These are phyloP conservation scores for Pedionomus torquatus DNA, from an alignment of 2,113 vertebrate genomes.

Conservation along the genomic window DNA sequence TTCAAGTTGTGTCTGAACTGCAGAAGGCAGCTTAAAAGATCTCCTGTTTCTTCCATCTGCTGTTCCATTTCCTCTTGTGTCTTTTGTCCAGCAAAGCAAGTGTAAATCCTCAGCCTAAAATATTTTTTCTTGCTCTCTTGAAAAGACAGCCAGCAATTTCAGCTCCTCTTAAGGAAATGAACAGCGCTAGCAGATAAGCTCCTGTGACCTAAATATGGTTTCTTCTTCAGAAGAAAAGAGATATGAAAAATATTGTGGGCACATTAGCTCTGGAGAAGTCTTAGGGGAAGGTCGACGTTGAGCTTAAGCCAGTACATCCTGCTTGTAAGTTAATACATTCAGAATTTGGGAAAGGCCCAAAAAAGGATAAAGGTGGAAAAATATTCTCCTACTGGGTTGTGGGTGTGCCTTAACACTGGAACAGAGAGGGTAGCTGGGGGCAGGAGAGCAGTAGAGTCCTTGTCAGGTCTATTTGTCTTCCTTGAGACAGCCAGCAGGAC, in stretches of 20 bases:
- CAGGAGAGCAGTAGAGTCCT: not conserved
- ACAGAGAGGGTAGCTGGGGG: not conserved
- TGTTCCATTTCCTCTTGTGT: not conserved
- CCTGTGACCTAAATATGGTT: not conserved
- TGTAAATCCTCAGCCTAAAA: not conserved
- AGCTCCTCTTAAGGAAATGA: not conserved
- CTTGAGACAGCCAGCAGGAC: not conserved
- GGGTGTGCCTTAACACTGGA: not conserved
- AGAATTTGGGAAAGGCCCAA: not conserved
- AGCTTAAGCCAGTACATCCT: not conserved
- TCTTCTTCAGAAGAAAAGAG: constrained; percentile 28
- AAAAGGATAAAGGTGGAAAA: not conserved
- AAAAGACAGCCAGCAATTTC: not conserved
- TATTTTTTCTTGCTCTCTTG: not conserved
- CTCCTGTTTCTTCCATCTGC: not conserved
- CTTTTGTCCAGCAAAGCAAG: not conserved
- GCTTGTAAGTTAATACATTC: not conserved
- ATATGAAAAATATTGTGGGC: not conserved
- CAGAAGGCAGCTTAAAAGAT: not conserved
- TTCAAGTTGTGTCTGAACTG: not conserved
- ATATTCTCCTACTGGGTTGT: not conserved
- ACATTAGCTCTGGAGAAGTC: not conserved
- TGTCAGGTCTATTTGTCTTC: not conserved
- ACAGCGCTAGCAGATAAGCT: not conserved
- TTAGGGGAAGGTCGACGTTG: not conserved